phyloP scores from a whole-genome alignment of 2,113 vertebrate species.

The Galemys pyrenaicus region DNA sequence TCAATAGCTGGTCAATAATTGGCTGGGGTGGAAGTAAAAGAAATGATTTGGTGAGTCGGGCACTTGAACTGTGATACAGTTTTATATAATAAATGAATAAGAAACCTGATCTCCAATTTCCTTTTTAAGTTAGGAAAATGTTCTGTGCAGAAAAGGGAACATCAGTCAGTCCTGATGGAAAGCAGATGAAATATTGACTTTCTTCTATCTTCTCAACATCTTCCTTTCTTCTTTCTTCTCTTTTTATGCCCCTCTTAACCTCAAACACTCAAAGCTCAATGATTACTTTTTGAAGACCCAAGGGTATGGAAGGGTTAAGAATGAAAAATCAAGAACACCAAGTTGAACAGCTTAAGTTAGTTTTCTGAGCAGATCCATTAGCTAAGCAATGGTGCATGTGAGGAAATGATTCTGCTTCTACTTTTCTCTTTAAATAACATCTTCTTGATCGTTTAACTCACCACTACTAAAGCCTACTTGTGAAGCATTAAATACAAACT shows the following conservation, averaged over 20 bases:
- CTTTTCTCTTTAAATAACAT: not conserved
- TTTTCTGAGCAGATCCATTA: constrained; percentile 36
- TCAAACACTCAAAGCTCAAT: not conserved
- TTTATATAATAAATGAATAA: constrained; percentile 14
- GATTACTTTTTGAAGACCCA: constrained; percentile 14
- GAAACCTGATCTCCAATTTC: not conserved
- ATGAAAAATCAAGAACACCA: not conserved
- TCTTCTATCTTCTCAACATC: not conserved
- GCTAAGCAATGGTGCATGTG: not conserved
- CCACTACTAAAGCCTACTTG: not conserved
- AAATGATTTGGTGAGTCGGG: not conserved
- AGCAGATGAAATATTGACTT: not conserved
- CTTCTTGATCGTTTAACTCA: not conserved
- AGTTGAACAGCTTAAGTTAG: not conserved
- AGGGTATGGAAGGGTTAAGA: not conserved
- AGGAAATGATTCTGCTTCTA: not conserved
- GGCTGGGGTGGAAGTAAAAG: not conserved
- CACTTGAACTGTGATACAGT: not conserved
- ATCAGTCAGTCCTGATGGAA: not conserved
- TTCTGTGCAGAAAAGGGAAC: not conserved
- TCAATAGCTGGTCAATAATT: not conserved
- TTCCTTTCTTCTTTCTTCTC: not conserved
- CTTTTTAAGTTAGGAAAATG: constrained; percentile 7
- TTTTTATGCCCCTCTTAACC: not conserved
- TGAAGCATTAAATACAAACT: not conserved